Percentiles rank a stretch among this genome's conserved stretches.
Evolutionary conservation across 2,113 vertebrate genomes (phyloP).

Genomic region (Triplophysa rosa): DNA sequence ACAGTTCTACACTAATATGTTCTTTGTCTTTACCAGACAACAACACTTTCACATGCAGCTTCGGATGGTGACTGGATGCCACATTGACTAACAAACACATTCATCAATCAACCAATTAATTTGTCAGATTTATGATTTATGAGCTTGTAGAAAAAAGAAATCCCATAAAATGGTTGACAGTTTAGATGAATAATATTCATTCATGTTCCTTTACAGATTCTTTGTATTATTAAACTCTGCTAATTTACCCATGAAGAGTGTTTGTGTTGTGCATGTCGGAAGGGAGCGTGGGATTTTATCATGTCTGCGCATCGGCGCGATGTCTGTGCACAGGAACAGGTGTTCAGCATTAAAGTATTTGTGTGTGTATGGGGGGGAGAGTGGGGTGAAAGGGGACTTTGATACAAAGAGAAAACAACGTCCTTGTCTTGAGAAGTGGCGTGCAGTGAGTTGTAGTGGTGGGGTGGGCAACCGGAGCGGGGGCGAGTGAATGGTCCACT

Average conservation of each 20-base stretch:
- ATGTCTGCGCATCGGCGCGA: conserved; percentile 57
- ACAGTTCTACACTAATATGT: too few species aligned
- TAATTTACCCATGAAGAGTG: conserved; percentile 34
- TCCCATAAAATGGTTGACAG: too few species aligned
- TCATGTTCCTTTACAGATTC: too few species aligned
- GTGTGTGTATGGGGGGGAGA: conserved; percentile 56
- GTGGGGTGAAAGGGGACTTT: conserved; percentile 46
- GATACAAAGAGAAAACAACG: conserved; percentile 60
- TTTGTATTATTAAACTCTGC: not conserved
- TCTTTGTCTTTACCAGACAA: not conserved
- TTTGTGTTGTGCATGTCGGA: conserved; percentile 61
- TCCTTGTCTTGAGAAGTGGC: conserved; percentile 57
- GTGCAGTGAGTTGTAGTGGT: conserved; percentile 57
- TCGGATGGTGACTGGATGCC: not conserved
- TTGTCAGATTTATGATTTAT: conserved; percentile 1
- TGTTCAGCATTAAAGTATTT: conserved; percentile 68
- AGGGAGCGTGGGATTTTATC: conserved; percentile 56
- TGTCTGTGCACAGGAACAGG: conserved; percentile 73
- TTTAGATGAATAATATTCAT: too few species aligned
- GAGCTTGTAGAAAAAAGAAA: too few species aligned
- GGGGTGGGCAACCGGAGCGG: conserved; percentile 45
- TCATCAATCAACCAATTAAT: conserved; percentile 2
- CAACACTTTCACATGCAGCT: not conserved
- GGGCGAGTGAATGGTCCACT: conserved; percentile 73
- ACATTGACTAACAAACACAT: conserved; percentile 5